A percentile compares a stretch with the other conserved stretches of the same genome.
Conservation (phyloP, 2,113 vertebrate genomes). For the Odocoileus hemionus region DNA sequence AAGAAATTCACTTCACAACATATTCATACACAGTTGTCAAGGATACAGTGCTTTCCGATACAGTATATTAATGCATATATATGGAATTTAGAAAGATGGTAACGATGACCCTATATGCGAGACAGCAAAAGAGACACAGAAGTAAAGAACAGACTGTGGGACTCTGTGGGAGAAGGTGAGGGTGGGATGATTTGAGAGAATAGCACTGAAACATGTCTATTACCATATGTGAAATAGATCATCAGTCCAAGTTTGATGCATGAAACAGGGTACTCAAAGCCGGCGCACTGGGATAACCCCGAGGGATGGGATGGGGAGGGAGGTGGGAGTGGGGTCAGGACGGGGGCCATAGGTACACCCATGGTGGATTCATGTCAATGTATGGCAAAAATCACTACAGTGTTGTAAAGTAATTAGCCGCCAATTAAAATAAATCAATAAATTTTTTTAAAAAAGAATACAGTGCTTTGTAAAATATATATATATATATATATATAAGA, state of each 20-base stretch:
- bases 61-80: neutral
- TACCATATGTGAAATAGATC: neutral
- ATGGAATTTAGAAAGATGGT: neutral
- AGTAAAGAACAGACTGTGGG: neutral
- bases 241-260: neutral
- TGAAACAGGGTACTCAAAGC: neutral
- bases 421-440: neutral
- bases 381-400: neutral
- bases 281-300: rapidly evolving
- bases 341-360: neutral
- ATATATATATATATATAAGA: neutral
- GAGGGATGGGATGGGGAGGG: neutral
- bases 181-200: neutral
- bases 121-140: neutral
- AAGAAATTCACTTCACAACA: neutral
- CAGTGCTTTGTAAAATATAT: neutral
- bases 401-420: neutral
- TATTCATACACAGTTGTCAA: neutral
- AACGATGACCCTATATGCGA: neutral
- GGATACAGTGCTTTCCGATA: neutral
- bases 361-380: neutral
- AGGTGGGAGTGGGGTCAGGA: rapidly evolving
- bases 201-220: neutral
- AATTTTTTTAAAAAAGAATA: neutral
- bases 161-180: neutral